Conservation (phyloP, 2,113 vertebrate species). For the Lamprotornis superbus region DNA sequence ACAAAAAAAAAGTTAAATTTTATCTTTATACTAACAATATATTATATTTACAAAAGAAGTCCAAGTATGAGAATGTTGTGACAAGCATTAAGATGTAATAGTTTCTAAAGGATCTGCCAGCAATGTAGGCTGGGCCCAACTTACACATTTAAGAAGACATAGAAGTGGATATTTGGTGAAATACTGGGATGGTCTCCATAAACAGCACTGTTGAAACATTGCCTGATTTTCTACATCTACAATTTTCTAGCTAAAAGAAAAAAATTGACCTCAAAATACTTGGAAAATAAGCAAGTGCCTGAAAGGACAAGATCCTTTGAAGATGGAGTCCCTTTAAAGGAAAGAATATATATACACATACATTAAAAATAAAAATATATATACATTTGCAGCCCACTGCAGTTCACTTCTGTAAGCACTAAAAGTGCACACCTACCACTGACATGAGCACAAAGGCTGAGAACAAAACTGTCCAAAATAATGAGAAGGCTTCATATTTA, state of each 20-base stretch:
- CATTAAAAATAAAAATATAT: too few relatives aligned
- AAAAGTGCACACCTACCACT: not conserved
- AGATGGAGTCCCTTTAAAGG: not conserved
- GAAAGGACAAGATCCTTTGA: not conserved
- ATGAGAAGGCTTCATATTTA: not conserved
- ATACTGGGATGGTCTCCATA: not conserved
- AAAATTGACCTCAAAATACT: not conserved
- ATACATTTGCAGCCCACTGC: not conserved
- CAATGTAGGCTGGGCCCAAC: not conserved
- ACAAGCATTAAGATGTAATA: not conserved
- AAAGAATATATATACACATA: not conserved
- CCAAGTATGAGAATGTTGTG: not conserved
- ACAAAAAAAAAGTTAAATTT: not conserved
- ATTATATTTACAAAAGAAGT: not conserved
- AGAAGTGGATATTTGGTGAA: not conserved
- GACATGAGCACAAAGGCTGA: not conserved
- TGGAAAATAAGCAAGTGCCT: not conserved
- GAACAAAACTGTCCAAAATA: not conserved
- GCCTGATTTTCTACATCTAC: not conserved
- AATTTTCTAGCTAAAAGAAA: not conserved
- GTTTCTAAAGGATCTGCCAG: not conserved
- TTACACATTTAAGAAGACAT: not conserved
- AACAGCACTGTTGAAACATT: not conserved
- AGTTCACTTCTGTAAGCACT: not conserved
- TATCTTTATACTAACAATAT: not conserved